Conservation (phyloP, 2,113 vertebrate species). For the Apteryx owenii region DNA sequence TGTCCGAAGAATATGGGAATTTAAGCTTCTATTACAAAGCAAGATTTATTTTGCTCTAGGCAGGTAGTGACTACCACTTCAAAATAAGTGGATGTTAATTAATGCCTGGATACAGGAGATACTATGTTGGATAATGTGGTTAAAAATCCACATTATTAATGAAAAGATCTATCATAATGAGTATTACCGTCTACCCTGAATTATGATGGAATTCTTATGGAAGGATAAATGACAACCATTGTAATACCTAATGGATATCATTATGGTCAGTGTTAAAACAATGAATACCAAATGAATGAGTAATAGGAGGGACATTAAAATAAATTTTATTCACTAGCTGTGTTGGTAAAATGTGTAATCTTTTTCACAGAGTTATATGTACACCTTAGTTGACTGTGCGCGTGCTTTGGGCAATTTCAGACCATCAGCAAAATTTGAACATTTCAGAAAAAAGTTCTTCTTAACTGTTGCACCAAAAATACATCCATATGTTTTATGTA, state of each 20-base stretch:
- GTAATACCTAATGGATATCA: constrained; percentile 59
- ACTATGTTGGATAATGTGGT: constrained; percentile 25
- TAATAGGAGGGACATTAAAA: constrained; percentile 42
- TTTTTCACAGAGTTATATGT: constrained; percentile 14
- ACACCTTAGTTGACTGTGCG: background rate
- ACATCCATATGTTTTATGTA: background rate
- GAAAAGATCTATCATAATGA: constrained; percentile 55
- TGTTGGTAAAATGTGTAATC: background rate
- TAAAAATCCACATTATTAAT: constrained; percentile 40
- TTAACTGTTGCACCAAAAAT: background rate
- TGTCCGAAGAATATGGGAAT: background rate
- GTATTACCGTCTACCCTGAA: constrained; percentile 14
- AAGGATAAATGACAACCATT: constrained; percentile 34
- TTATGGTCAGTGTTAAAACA: constrained; percentile 67
- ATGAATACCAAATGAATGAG: constrained; percentile 55
- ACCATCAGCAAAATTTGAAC: background rate
- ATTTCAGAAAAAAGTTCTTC: background rate
- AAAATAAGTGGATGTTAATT: constrained; percentile 62
- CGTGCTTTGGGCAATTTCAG: background rate
- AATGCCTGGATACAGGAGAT: constrained; percentile 27
- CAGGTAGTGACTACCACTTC: constrained; percentile 32
- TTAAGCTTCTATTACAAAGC: background rate
- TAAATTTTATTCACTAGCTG: constrained; percentile 22
- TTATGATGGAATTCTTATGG: constrained; percentile 32
- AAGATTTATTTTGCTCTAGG: constrained; percentile 46